These are phyloP conservation scores for Hemicrepidius hirtus DNA, from an alignment of 2,888 invertebrate species.

Conservation along the genomic window DNA sequence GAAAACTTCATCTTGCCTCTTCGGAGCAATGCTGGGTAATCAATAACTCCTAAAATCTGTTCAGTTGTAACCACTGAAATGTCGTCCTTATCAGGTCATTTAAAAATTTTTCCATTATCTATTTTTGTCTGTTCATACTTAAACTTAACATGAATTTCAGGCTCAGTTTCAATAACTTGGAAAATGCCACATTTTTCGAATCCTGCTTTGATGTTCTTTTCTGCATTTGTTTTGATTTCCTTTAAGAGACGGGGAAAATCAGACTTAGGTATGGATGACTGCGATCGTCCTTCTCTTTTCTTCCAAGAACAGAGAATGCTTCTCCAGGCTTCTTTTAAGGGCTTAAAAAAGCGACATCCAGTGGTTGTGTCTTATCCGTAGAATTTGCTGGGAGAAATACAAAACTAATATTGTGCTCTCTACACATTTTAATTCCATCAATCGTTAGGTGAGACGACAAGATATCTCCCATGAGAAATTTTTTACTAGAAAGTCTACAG, in stretches of 20 bases:
- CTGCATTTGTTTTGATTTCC: background rate
- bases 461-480: background rate
- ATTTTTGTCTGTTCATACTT: background rate
- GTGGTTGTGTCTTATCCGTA: background rate
- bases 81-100: background rate
- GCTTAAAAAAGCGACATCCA: background rate
- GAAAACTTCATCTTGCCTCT: background rate
- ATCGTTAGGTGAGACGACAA: background rate
- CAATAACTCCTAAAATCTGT: background rate
- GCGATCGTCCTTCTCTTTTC: background rate
- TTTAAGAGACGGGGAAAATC: background rate
- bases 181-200: constrained; percentile 1
- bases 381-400: background rate
- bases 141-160: background rate
- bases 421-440: background rate
- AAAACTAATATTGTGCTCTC: too few species aligned
- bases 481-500: background rate
- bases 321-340: background rate
- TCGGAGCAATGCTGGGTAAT: background rate
- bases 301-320: background rate
- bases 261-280: background rate
- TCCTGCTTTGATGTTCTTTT: background rate
- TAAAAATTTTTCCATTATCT: background rate
- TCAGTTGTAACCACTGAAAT: background rate
- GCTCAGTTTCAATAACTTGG: background rate